phyloP scores from a whole-genome alignment of 92 coral and sea anemone species.

The Pocillopora grandis region DNA sequence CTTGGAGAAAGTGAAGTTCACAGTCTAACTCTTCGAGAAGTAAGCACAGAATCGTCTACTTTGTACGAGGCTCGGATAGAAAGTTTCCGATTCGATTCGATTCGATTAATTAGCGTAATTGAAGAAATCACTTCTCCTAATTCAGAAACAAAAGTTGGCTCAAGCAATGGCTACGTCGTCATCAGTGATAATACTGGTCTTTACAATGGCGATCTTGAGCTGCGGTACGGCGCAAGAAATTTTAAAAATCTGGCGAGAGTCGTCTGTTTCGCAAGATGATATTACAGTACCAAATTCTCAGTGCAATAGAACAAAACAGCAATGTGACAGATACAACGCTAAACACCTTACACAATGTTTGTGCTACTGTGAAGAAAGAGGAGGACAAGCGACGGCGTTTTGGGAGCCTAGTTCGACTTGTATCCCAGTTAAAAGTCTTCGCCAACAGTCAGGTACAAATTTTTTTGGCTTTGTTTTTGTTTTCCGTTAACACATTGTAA shows the following conservation, averaged over 20 bases:
- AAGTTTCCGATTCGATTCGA: neutral
- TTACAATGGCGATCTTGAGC: neutral
- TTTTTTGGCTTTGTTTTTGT: too few relatives aligned
- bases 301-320: neutral
- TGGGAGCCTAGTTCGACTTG: slow-evolving; percentile 7
- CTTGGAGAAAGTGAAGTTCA: neutral
- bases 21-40: neutral
- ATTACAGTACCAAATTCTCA: neutral
- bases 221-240: neutral
- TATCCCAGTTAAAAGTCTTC: neutral
- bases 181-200: neutral
- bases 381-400: neutral
- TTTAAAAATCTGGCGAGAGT: neutral
- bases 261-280: neutral
- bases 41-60: neutral
- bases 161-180: slow-evolving; percentile 1
- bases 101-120: neutral
- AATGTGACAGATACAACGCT: slow-evolving; percentile 1
- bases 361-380: neutral
- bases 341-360: neutral
- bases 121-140: slow-evolving; percentile 5
- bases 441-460: slow-evolving; percentile 23
- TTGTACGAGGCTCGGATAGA: neutral
- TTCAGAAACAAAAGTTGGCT: neutral
- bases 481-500: too few relatives aligned